These are phyloP conservation scores for Perca flavescens DNA, from an alignment of 2,113 vertebrate species.

Conservation along the genomic window DNA sequence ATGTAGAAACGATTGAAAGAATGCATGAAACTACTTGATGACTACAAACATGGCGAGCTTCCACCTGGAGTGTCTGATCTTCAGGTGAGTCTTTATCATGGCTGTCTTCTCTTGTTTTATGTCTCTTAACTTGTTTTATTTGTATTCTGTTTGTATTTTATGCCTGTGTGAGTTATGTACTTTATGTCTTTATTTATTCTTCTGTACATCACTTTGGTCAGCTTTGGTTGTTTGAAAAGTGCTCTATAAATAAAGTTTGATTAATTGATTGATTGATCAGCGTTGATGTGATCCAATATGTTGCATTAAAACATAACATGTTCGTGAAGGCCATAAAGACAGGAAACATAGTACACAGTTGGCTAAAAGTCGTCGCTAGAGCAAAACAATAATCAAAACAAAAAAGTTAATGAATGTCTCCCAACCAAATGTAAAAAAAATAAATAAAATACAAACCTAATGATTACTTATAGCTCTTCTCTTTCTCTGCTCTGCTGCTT, in stretches of 20 bases:
- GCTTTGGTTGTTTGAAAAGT: too few relatives aligned
- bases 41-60: slow-evolving; percentile 90
- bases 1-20: slow-evolving; percentile 89
- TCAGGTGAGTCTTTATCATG: slow-evolving; percentile 83
- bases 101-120: too few relatives aligned
- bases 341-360: background rate
- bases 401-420: background rate
- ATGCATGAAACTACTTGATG: slow-evolving; percentile 92
- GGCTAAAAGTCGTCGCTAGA: background rate
- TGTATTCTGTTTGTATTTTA: too few relatives aligned
- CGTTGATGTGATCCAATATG: background rate
- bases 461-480: background rate
- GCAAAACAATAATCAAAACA: background rate
- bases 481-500: background rate
- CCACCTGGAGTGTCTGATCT: slow-evolving; percentile 89
- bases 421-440: background rate
- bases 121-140: too few relatives aligned
- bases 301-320: background rate
- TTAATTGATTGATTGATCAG: too few relatives aligned
- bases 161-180: too few relatives aligned
- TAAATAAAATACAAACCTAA: background rate
- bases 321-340: background rate
- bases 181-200: too few relatives aligned
- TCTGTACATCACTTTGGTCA: too few relatives aligned
- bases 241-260: too few relatives aligned